Evolutionary conservation across 1,140 invertebrate genomes (phyloP), one percentile per base, ranked within the genome.

Genomic region (Drosophila burlai): DNA sequence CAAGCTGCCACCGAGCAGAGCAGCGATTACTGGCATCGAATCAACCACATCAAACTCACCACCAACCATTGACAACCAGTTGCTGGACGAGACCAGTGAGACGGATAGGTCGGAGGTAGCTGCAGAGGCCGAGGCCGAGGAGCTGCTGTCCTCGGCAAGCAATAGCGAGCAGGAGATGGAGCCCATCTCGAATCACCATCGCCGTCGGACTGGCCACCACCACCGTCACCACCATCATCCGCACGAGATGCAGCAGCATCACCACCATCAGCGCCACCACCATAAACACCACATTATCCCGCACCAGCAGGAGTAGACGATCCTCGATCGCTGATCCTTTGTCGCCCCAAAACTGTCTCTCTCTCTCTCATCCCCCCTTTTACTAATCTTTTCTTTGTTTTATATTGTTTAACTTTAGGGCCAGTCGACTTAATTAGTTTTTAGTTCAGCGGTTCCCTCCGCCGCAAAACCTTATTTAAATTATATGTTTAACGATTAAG

Each of bases 381-480:
- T 42, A 50, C 26, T 21, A 65, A 31, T 42, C 36, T 38, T 76
- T 66, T 64, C 80, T 66, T 66, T 60, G 45, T 74, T 75, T 81
- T 83, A 43, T 87, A 81, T 62, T 76, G 76, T 86, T 47, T 76
- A 76, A 73, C 66, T 76, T 77, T 68, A 89, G 81, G 81, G 77
- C 84, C 81, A 90, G 81, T 84, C 73, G 81, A 89, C 84, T 89
- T 89, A 89, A 90, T 84, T 90, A 90, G 75, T 75, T 80, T 76
- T 85, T 82, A 85, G 81, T 90, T 85, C 13, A 71, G 55, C 61
- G 62, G 49, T 60, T 65, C 76, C 52, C 42, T 55, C 36, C 16
- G 43, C 36, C 55, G 49, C 59, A 31, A 57, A 47, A 63, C 50
- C 67, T 69, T 76, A 49, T 75, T 73, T 65, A 50, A 63, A 43